These are phyloP conservation scores for Sialia sialis DNA, from an alignment of 2,113 vertebrate species.

Conservation along the genomic window DNA sequence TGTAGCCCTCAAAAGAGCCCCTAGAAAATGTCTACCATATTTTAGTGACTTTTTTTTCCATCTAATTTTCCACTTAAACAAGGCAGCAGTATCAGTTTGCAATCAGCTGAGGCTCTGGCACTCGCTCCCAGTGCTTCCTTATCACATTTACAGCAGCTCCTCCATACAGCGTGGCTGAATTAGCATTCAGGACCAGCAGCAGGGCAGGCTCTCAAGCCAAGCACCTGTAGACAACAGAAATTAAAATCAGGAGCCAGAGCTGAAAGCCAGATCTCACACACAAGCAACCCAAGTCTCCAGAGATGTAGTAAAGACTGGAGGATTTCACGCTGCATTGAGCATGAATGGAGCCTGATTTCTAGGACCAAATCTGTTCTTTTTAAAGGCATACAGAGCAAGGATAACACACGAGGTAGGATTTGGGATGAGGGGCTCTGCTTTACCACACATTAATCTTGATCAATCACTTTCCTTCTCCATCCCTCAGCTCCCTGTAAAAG, in stretches of 20 bases:
- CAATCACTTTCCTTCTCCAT: background rate
- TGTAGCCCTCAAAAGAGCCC: background rate
- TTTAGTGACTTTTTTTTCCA: constrained; percentile 17
- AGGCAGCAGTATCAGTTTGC: constrained; percentile 27
- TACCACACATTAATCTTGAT: background rate
- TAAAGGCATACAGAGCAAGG: background rate
- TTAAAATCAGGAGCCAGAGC: constrained; percentile 45
- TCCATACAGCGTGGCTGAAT: background rate
- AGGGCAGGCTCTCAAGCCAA: background rate
- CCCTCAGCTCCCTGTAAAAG: background rate
- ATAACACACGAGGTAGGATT: background rate
- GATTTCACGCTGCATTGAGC: constrained; percentile 17
- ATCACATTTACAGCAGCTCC: constrained; percentile 8
- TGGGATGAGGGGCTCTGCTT: background rate
- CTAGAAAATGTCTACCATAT: constrained; percentile 15
- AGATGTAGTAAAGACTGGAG: background rate
- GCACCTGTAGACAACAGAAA: constrained; percentile 9
- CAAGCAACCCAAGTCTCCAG: background rate
- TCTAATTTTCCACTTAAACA: constrained; percentile 58
- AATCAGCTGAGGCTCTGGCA: constrained; percentile 33
- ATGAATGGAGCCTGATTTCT: background rate
- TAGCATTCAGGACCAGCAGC: constrained; percentile 38
- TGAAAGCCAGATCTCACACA: constrained; percentile 16
- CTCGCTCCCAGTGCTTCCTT: constrained; percentile 26
- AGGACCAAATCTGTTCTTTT: background rate